Evolutionary conservation across 2,888 invertebrate genomes (phyloP), one percentile per base, ranked within the genome.

Genomic region (Thymelicus acteon): DNA sequence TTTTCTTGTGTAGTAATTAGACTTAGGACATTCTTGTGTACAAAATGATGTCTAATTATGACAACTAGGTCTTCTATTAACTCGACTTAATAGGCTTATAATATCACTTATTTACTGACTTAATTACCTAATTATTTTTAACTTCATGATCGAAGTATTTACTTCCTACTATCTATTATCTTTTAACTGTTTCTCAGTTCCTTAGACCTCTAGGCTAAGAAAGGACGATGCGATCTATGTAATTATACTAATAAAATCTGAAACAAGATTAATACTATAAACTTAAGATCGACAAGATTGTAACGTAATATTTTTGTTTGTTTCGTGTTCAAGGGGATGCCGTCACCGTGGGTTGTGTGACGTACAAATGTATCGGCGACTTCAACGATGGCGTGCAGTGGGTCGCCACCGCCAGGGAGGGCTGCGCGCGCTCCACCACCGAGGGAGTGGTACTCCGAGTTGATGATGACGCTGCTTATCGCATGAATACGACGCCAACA

Each of bases 301-400:
- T 3, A 19, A 19, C 5, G 31, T 31, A 31, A 31, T 31, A 31
- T 31, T 31, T 3, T 31, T 31, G 31, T 31, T 31, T 31, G 15
- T 19, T 6, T 52, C 2, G 19, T 52, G 0, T 19, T 19, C 5
- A 19, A 69, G 69, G 57, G 2, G 44, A 63, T 15, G 57, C 57
- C 2, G 47, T 31, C 7, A 69, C 69, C 0, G 37, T 69, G 6
- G 57, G 57, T 12, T 91, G 91, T 67, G 78, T 76, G 13, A 82
- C 78, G 1, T 84, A 85, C 75, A 82, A 78, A 0, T 94, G 94
- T 74, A 77, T 86, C 0, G 94, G 94, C 0, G 85, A 92, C 75
- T 94, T 88, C 80, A 91, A 90, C 76, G 85, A 86, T 24, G 94
- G 94, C 0, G 88, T 91, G 4, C 85, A 89, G 64, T 88, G 87